Conservation (phyloP, 2,113 vertebrate genomes). For the Apus apus region DNA sequence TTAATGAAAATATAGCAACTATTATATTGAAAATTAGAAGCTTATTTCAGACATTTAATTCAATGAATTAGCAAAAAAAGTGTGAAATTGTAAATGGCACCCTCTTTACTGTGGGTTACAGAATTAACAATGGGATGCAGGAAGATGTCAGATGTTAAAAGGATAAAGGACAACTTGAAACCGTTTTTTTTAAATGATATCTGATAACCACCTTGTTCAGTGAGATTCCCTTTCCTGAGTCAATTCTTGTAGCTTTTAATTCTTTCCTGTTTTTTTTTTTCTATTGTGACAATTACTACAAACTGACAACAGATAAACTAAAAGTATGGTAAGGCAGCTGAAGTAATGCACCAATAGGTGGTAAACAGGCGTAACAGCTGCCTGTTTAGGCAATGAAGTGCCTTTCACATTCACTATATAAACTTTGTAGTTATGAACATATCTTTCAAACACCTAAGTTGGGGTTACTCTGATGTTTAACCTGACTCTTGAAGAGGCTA, state of each 20-base stretch:
- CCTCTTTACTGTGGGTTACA: neutral
- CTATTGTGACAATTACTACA: neutral
- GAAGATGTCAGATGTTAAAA: conserved; percentile 13
- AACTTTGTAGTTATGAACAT: neutral
- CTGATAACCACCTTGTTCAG: neutral
- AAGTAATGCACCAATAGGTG: neutral
- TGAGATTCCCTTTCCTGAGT: neutral
- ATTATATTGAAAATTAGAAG: conserved; percentile 40
- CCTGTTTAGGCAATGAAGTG: neutral
- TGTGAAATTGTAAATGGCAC: conserved; percentile 42
- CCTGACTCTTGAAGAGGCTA: neutral
- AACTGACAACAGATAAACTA: neutral
- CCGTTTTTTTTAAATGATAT: neutral
- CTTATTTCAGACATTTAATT: conserved; percentile 57
- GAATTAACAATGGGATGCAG: conserved; percentile 11
- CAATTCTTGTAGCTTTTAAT: neutral
- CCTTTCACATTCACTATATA: neutral
- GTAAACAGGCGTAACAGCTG: neutral
- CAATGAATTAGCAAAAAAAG: conserved; percentile 57
- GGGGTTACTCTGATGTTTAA: neutral
- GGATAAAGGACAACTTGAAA: conserved; percentile 8
- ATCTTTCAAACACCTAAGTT: neutral
- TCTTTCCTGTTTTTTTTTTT: neutral
- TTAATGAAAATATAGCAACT: conserved; percentile 46
- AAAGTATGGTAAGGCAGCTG: neutral